Percentiles rank a stretch among this genome's conserved stretches.
Conservation (phyloP, 1,140 invertebrate species). For the Drosophila nigrodunni region DNA sequence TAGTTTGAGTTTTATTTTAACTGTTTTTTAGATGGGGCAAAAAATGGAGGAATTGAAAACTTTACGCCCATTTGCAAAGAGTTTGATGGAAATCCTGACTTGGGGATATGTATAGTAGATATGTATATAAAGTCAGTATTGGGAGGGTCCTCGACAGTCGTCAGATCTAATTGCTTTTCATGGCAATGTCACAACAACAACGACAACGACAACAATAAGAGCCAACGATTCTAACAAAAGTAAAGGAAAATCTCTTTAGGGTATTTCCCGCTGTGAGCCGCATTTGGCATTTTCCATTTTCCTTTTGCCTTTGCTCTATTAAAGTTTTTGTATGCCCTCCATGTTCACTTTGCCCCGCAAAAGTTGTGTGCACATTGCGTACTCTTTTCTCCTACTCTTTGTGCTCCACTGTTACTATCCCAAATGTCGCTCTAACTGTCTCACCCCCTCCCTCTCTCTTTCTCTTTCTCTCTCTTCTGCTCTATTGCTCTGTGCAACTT, state of each 20-base stretch:
- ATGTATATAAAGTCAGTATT: background rate
- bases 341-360: background rate
- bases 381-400: background rate
- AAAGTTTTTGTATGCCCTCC: constrained; percentile 30
- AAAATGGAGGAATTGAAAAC: constrained; percentile 18
- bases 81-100: constrained; percentile 25
- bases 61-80: constrained; percentile 13
- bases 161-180: constrained; percentile 54
- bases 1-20: background rate
- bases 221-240: constrained; percentile 20
- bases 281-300: constrained; percentile 32
- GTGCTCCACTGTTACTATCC: background rate
- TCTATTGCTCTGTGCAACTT: constrained; percentile 25
- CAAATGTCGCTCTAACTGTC: constrained; percentile 9
- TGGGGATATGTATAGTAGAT: background rate
- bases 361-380: constrained; percentile 30
- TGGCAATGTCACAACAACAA: constrained; percentile 52
- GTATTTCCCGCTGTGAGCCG: constrained; percentile 30
- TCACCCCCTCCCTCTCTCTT: background rate
- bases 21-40: background rate
- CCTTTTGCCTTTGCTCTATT: constrained; percentile 40
- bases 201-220: too few relatives aligned
- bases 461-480: background rate
- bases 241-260: constrained; percentile 39
- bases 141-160: constrained; percentile 17